Evolutionary conservation across 2,797 vertebrate genomes (phyloP), one percentile per base, ranked within the genome.

Genomic region (Acropternis orthonyx): DNA sequence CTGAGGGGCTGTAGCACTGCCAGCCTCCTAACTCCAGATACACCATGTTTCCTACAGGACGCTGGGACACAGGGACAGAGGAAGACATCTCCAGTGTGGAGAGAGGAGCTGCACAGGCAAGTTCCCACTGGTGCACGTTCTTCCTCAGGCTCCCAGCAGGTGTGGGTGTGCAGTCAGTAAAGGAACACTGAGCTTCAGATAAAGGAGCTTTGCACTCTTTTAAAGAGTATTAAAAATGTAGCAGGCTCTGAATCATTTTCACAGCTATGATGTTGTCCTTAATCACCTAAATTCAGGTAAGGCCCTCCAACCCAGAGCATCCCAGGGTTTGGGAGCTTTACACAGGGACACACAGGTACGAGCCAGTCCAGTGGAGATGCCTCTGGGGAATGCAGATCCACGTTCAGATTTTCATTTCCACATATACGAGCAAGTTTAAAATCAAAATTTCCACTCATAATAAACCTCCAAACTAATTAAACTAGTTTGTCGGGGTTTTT

Each of bases 401-500:
- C 4, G 1, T 48, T 66, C 77, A 34, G 22, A 27, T 88, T 77
- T 77, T 89, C 44, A 46, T 80, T 80, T 84, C 44, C 34, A 67
- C 59, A 73, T 66, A 41, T n/a, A 44, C 4, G 11, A 81, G 19
- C 32, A 86, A 85, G 36, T 43, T 74, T 73, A 63, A 89, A 86
- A 91, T 28, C 3, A 52, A 84, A 86, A 65, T 79, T 73, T 81
- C 54, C 1, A 14, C 20, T 95, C 32, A 43, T 17, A 75, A 75
- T 48, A 86, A 78, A 74, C 32, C 28, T 65, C 55, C 39, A 63
- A 76, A 82, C 12, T 46, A 88, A 83, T 62, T 72, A 85, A 87
- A 49, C 48, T 49, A 26, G 48, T 49, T 49, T 49, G 48, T 26
- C 26, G 24, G 48, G 48, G 24, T 26, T 49, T 48, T 49, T 15